A percentile compares a stretch with the other conserved stretches of the same genome.
Conservation (phyloP, 2,888 invertebrate genomes). For the Ornithoptera priamus region DNA sequence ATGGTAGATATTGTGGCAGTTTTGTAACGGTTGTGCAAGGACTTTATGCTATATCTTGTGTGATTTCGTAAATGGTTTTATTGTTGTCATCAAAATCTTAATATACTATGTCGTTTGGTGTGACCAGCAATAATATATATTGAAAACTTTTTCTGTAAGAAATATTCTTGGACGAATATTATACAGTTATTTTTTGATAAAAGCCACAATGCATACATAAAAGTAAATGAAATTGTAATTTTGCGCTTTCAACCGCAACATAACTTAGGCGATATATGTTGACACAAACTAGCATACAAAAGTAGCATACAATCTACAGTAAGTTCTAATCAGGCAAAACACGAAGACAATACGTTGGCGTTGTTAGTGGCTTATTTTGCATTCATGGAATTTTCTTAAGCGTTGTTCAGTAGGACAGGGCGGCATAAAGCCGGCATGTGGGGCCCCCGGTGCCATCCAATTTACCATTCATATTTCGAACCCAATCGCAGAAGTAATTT, state of each 20-base stretch:
- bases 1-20: conserved; percentile 70
- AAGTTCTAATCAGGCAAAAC: conserved; percentile 64
- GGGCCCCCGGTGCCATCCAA: conserved; percentile 62
- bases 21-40: conserved; percentile 57
- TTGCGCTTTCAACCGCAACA: conserved; percentile 19
- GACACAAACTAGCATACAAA: conserved; percentile 35
- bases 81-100: conserved; percentile 18
- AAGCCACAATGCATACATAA: background rate
- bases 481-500: conserved; percentile 70
- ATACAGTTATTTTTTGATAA: background rate
- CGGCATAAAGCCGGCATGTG: conserved; percentile 53
- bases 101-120: background rate
- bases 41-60: conserved; percentile 50
- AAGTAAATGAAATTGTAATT: conserved; percentile 17
- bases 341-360: conserved; percentile 58
- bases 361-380: conserved; percentile 71
- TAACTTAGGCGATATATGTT: conserved; percentile 25
- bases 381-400: conserved; percentile 77
- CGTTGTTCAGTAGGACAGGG: conserved; percentile 60
- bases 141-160: no score
- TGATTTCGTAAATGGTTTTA: conserved; percentile 23
- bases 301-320: conserved; percentile 44
- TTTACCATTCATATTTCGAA: conserved; percentile 75
- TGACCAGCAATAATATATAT: no score
- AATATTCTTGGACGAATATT: no score